Evolutionary conservation across 2,888 invertebrate genomes (phyloP), one percentile per base, ranked within the genome.

Genomic region (Acrobeloides nanus): DNA sequence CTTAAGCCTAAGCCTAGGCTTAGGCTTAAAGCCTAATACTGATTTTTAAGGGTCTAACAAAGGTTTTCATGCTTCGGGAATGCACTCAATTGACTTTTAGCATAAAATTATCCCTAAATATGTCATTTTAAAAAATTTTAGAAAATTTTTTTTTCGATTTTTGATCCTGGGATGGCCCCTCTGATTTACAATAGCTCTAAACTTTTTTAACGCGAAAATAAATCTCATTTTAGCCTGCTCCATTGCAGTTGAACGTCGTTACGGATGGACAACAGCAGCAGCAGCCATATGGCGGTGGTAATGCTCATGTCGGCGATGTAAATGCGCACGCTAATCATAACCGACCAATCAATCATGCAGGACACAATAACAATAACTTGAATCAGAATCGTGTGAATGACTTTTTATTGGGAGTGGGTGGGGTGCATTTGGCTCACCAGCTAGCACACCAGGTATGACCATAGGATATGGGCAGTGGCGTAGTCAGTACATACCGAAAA

Each of bases 141-240:
- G 10, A 38, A 23, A 6, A 6, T 33, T 27, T 34, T 17, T 57
- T 61, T n/a, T n/a, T n/a, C n/a, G n/a, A n/a, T n/a, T n/a, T n/a
- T n/a, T n/a, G n/a, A n/a, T n/a, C n/a, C n/a, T n/a, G n/a, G n/a
- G n/a, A n/a, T n/a, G n/a, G n/a, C n/a, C n/a, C n/a, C n/a, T n/a
- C n/a, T n/a, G n/a, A n/a, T n/a, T n/a, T n/a, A n/a, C n/a, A n/a
- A n/a, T n/a, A n/a, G n/a, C n/a, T n/a, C n/a, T n/a, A n/a, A n/a
- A n/a, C n/a, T n/a, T n/a, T n/a, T n/a, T n/a, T n/a, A n/a, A n/a
- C n/a, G n/a, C n/a, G n/a, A n/a, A n/a, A n/a, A n/a, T n/a, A n/a
- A n/a, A n/a, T n/a, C n/a, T n/a, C n/a, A n/a, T n/a, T n/a, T 38
- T 37, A 60, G 61, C 61, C 61, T 18, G 57, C 55, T 5, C 61